A percentile compares a stretch with the other conserved stretches of the same genome.
These are phyloP conservation scores for Phainopepla nitens DNA, from an alignment of 2,113 vertebrate genomes.

Conservation along the genomic window DNA sequence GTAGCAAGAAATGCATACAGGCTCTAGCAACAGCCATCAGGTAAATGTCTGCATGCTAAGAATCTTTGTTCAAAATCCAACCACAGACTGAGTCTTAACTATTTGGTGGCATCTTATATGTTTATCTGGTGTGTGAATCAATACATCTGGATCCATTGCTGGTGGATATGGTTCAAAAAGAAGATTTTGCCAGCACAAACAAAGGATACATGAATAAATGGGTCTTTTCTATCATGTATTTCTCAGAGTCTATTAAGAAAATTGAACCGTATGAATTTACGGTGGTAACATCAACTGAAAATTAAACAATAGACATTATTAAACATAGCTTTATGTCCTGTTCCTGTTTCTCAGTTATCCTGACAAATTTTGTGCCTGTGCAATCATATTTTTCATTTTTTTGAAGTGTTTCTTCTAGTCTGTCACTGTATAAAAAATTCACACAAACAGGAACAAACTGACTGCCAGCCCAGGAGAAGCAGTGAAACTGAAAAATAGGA, in stretches of 20 bases:
- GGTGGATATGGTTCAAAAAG: background rate
- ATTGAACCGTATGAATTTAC: background rate
- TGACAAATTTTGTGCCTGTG: background rate
- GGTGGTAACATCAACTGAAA: background rate
- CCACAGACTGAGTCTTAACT: background rate
- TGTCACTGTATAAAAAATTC: background rate
- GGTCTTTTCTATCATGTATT: background rate
- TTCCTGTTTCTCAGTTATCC: background rate
- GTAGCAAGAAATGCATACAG: background rate
- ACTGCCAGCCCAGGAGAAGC: constrained; percentile 3
- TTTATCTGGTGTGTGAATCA: background rate
- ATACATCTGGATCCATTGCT: background rate
- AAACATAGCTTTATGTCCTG: background rate
- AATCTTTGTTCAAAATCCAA: background rate
- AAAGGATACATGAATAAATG: background rate
- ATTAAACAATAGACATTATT: background rate
- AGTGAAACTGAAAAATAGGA: background rate
- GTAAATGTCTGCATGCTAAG: background rate
- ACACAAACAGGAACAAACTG: background rate
- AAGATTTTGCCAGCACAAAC: background rate
- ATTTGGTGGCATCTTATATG: background rate
- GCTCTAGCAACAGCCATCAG: background rate
- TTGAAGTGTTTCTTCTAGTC: background rate
- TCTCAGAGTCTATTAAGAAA: background rate
- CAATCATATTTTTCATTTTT: background rate